A percentile compares a stretch with the other conserved stretches of the same genome.
phyloP scores from a whole-genome alignment of 2,113 vertebrate species.

The Saimiri boliviensis region DNA sequence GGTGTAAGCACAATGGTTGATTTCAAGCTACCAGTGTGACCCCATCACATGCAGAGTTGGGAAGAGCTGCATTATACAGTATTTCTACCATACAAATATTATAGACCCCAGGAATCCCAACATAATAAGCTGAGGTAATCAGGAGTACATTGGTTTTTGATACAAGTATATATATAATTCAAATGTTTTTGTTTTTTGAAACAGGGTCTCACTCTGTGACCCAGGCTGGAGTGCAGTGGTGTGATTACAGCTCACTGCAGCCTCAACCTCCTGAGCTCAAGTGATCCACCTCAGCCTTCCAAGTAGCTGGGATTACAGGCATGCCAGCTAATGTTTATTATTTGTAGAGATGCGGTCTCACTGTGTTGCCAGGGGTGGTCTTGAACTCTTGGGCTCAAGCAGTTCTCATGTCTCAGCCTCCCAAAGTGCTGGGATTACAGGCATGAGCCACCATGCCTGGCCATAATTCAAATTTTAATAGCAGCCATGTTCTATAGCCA shows the following conservation, averaged over 20 bases:
- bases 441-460: no score
- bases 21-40: not conserved
- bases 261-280: no score
- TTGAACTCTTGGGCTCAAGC: no score
- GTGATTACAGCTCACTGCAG: no score
- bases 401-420: no score
- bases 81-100: not conserved
- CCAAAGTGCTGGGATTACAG: no score
- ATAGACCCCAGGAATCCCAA: not conserved
- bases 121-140: not conserved
- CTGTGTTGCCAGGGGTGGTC: no score
- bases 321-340: no score
- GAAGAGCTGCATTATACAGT: accelerated
- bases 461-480: not conserved
- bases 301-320: no score
- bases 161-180: not conserved
- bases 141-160: not conserved
- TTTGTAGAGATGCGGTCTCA: no score
- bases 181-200: not conserved
- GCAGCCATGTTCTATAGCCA: not conserved
- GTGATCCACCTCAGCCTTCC: no score
- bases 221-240: not conserved
- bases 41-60: not conserved
- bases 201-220: not conserved
- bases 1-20: not conserved